A percentile compares a stretch with the other conserved stretches of the same genome.
Conservation (phyloP, 2,888 invertebrate species). For the Chaetogeoica ovagalla region DNA sequence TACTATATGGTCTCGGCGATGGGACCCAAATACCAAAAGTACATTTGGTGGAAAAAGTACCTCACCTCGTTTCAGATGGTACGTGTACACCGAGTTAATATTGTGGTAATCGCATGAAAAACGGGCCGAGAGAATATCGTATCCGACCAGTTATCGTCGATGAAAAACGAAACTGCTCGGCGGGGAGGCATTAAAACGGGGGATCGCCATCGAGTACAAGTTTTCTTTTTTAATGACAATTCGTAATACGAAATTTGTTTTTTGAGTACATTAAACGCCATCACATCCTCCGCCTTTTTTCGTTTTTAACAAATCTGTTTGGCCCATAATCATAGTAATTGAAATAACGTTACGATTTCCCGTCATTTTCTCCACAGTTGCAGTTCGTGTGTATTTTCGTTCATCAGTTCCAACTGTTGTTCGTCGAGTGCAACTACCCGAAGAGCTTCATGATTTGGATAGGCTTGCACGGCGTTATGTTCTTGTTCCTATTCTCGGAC, state of each 20-base stretch:
- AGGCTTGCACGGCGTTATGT: slow-evolving; percentile 89
- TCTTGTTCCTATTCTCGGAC: slow-evolving; percentile 90
- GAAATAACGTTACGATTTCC: background rate
- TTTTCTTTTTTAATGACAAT: too few species aligned
- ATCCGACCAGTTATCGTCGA: too few species aligned
- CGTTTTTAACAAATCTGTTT: too few species aligned
- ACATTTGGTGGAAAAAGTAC: slow-evolving; percentile 96
- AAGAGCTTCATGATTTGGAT: slow-evolving; percentile 91
- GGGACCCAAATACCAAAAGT: slow-evolving; percentile 90
- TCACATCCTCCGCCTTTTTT: too few species aligned
- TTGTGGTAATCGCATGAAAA: too few species aligned
- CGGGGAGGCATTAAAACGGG: too few species aligned
- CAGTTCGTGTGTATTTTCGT: slow-evolving; percentile 90
- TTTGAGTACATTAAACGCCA: too few species aligned
- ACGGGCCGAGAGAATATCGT: background rate
- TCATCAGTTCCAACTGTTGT: slow-evolving; percentile 88
- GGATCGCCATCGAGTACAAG: too few species aligned
- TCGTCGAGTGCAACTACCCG: slow-evolving; percentile 90
- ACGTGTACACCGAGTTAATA: slow-evolving; percentile 58
- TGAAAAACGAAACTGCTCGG: too few species aligned
- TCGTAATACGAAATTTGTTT: too few species aligned
- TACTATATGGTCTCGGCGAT: slow-evolving; percentile 95
- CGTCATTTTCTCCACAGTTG: slow-evolving; percentile 65
- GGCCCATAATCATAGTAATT: background rate
- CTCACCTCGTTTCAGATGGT: slow-evolving; percentile 95